Conservation (phyloP, 2,888 invertebrate genomes). For the Villa cingulata region DNA sequence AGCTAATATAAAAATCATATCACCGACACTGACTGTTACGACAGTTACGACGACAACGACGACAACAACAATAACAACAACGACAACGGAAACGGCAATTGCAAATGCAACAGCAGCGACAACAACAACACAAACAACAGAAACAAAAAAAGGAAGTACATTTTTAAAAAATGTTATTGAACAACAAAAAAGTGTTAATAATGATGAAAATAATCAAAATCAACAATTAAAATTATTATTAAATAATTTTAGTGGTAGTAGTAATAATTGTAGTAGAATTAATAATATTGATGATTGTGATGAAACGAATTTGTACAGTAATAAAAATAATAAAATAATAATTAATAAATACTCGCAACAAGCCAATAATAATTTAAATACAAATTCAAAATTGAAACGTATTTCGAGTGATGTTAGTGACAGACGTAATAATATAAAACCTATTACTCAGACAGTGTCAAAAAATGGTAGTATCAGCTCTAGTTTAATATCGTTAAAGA, state of each 20-base stretch:
- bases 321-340: no score
- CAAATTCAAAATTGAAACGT: constrained; percentile 10
- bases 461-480: constrained; percentile 3
- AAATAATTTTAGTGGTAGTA: background rate
- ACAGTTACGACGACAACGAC: constrained; percentile 17
- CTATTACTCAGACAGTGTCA: background rate
- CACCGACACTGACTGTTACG: constrained; percentile 22
- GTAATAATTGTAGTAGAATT: background rate
- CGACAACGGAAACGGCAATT: no score
- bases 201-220: no score
- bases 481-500: background rate
- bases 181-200: no score
- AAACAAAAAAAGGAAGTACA: no score
- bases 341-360: no score
- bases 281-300: background rate
- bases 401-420: constrained; percentile 8
- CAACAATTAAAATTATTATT: background rate
- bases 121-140: no score
- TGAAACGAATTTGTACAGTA: no score
- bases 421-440: background rate
- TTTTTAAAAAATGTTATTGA: no score
- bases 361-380: background rate
- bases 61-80: constrained; percentile 15
- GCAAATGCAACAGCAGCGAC: background rate
- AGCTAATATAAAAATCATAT: no score